Evolutionary conservation across 2,888 invertebrate genomes (phyloP).

Genomic region (Metalampra italica): DNA sequence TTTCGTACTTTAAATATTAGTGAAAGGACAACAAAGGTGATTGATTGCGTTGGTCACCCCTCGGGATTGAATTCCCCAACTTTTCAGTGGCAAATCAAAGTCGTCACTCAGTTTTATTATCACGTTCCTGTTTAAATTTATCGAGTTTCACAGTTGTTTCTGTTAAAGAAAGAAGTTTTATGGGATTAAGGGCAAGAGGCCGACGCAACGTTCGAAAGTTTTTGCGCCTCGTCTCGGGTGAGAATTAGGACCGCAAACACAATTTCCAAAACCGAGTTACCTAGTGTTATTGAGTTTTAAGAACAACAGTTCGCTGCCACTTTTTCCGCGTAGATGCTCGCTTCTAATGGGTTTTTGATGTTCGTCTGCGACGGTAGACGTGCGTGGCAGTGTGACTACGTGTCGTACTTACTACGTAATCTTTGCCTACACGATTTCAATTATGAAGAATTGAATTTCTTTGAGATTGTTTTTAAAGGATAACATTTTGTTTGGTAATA

Average conservation of each 20-base stretch:
- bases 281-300: neutral
- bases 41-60: neutral
- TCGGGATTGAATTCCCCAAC: neutral
- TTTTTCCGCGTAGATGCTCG: too few relatives aligned
- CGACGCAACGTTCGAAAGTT: neutral
- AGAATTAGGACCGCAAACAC: neutral
- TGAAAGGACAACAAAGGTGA: neutral
- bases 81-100: neutral
- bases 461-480: too few relatives aligned
- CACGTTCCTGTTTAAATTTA: neutral
- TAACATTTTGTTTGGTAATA: too few relatives aligned
- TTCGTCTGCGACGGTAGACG: too few relatives aligned
- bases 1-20: conserved; percentile 10
- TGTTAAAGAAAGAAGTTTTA: neutral
- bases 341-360: too few relatives aligned
- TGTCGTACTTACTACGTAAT: too few relatives aligned
- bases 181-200: neutral
- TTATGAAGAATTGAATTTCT: too few relatives aligned
- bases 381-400: too few relatives aligned
- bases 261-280: neutral
- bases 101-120: neutral
- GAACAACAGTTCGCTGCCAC: neutral
- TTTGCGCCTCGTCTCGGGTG: neutral
- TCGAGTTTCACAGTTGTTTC: neutral
- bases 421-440: too few relatives aligned